Conservation (phyloP, 2,888 invertebrate species). For the Cyclophora punctaria region DNA sequence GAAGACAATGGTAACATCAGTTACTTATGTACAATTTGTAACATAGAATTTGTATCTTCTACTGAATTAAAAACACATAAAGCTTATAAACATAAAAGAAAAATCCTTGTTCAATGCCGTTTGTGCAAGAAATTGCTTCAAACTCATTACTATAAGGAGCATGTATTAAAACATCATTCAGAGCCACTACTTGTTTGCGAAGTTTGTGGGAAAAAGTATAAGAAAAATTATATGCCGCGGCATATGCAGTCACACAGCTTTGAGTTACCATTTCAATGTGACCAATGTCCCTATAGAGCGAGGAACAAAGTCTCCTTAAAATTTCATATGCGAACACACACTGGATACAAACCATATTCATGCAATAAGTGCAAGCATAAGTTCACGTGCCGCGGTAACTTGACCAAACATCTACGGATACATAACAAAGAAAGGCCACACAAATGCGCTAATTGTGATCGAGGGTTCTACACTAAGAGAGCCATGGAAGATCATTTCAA, state of each 20-base stretch:
- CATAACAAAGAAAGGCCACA: conserved; percentile 43
- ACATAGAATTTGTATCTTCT: conserved; percentile 7
- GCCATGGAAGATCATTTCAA: conserved; percentile 45
- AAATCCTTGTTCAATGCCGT: conserved; percentile 24
- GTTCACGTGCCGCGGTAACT: conserved; percentile 47
- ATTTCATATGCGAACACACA: conserved; percentile 46
- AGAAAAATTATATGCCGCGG: conserved; percentile 44
- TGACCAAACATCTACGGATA: conserved; percentile 46
- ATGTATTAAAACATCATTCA: conserved; percentile 30
- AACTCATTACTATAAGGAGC: conserved; percentile 27
- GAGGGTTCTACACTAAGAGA: conserved; percentile 41
- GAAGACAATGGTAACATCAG: background rate
- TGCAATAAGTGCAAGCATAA: conserved; percentile 43
- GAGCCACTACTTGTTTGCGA: conserved; percentile 43
- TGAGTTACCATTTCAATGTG: conserved; percentile 43
- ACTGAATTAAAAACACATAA: conserved; percentile 12
- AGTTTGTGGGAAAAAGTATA: conserved; percentile 47
- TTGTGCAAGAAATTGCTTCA: conserved; percentile 25
- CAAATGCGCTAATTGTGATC: conserved; percentile 42
- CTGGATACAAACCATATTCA: conserved; percentile 45
- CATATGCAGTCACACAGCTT: conserved; percentile 42
- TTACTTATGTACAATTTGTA: conserved; percentile 12
- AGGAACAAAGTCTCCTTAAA: conserved; percentile 42
- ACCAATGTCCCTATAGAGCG: conserved; percentile 44
- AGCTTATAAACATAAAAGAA: conserved; percentile 12